Evolutionary conservation across 2,888 invertebrate genomes (phyloP), one percentile per base, ranked within the genome.

Genomic region (Liodrosophila aerea): DNA sequence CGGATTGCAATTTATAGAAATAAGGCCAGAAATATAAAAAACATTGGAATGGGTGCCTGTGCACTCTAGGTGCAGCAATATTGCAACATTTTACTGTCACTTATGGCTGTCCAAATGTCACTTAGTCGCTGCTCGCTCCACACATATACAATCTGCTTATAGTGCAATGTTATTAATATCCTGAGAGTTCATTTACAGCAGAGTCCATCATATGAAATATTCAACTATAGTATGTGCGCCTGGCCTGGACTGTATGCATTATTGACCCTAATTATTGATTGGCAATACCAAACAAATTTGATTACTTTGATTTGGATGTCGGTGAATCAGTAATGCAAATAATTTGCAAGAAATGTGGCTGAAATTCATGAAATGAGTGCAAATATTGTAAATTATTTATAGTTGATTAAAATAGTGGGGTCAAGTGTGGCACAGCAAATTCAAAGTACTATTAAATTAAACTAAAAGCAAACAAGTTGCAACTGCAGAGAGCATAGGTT

Each of bases 21-120:
- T 22, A 22, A 4, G 22, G 22, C 22, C 22, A 4, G 22, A 5
- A 22, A 22, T 22, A 2, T 2, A 5, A 22, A 4, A 22, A 22
- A 22, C 22, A 22, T 22, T 22, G 22, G 22, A 22, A 22, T 22
- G 22, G 3, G n/a, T n/a, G n/a, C n/a, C n/a, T n/a, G n/a, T n/a
- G n/a, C 22, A 45, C 39, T 27, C 8, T 12, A 12, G 12, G 53
- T 59, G 54, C 39, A 50, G 66, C 53, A 50, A 56, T n/a, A n/a
- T 53, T 68, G 78, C 82, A 78, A 78, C 82, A 76, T 80, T 76
- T 71, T 64, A 67, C 75, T 81, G 84, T 76, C 84, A 84, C 70
- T 82, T 77, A 67, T 54, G 63, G 58, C 51, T 72, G 72, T 84
- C 60, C 69, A 62, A 61, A 60, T 82, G 82, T 78, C 82, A 84